A percentile compares a stretch with the other conserved stretches of the same genome.
These are phyloP conservation scores for Hybognathus amarus DNA, from an alignment of 2,797 vertebrate species.

Conservation along the genomic window DNA sequence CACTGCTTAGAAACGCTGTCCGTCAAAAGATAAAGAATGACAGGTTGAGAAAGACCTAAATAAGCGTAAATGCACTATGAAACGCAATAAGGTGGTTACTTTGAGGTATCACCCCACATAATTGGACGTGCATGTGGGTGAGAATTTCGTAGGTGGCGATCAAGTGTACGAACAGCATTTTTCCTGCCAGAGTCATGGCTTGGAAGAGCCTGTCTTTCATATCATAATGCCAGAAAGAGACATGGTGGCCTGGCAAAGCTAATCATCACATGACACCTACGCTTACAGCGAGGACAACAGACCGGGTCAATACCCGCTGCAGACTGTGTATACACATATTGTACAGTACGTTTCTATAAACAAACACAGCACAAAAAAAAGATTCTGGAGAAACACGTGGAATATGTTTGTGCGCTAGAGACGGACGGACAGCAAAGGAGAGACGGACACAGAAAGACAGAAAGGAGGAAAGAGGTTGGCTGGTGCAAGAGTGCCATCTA, in stretches of 20 bases:
- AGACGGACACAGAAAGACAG: not conserved
- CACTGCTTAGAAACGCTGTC: not conserved
- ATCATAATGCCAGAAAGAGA: constrained; percentile 32
- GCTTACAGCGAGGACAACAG: constrained; percentile 12
- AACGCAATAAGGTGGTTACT: constrained; percentile 6
- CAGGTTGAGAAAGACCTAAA: constrained; percentile 4
- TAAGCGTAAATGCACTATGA: not conserved
- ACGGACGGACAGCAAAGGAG: constrained; percentile 10
- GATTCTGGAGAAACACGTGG: constrained; percentile 30
- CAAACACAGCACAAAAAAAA: constrained; percentile 21
- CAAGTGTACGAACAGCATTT: constrained; percentile 28
- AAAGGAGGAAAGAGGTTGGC: constrained; percentile 29
- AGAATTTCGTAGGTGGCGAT: constrained; percentile 34
- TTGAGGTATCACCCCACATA: constrained; percentile 21
- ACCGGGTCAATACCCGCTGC: constrained; percentile 25
- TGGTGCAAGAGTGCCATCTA: constrained; percentile 63
- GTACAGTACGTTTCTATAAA: constrained; percentile 28
- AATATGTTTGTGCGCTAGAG: constrained; percentile 24
- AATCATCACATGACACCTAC: constrained; percentile 39
- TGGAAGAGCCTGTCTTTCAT: constrained; percentile 11
- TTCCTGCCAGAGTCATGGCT: constrained; percentile 29
- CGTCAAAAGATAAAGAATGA: not conserved
- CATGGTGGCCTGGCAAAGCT: constrained; percentile 18
- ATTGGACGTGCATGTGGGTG: constrained; percentile 15
- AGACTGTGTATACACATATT: not conserved